Conservation (phyloP, 2,113 vertebrate genomes). For the Tamias sibiricus region DNA sequence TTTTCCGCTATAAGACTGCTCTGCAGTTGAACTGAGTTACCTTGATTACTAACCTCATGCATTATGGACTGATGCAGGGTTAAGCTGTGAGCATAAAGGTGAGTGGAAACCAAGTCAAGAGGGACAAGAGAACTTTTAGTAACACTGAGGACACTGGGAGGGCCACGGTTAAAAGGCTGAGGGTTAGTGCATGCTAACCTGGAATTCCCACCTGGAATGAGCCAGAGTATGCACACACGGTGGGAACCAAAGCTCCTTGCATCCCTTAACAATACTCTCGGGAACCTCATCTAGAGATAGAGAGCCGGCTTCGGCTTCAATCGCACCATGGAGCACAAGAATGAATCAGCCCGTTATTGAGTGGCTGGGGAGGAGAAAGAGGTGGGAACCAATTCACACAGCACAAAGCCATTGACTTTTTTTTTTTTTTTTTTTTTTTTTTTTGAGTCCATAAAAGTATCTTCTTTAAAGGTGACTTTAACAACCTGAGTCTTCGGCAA, state of each 20-base stretch:
- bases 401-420: neutral
- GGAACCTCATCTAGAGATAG: neutral
- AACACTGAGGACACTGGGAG: neutral
- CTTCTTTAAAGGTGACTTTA: conserved; percentile 33
- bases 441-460: conserved; percentile 59
- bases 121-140: neutral
- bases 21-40: neutral
- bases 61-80: neutral
- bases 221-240: accelerated
- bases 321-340: neutral
- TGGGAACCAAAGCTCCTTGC: neutral
- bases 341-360: conserved; percentile 14
- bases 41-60: neutral
- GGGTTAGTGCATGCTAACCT: neutral
- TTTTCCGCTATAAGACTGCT: no score
- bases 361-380: neutral
- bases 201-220: neutral
- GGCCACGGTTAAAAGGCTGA: neutral
- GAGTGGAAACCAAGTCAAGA: neutral
- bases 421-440: neutral
- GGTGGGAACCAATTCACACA: neutral
- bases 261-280: neutral
- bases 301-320: neutral
- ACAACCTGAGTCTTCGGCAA: neutral
- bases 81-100: neutral